These are phyloP conservation scores for Drosophila yakuba DNA, from an alignment of 1,140 invertebrate species.

Conservation along the genomic window DNA sequence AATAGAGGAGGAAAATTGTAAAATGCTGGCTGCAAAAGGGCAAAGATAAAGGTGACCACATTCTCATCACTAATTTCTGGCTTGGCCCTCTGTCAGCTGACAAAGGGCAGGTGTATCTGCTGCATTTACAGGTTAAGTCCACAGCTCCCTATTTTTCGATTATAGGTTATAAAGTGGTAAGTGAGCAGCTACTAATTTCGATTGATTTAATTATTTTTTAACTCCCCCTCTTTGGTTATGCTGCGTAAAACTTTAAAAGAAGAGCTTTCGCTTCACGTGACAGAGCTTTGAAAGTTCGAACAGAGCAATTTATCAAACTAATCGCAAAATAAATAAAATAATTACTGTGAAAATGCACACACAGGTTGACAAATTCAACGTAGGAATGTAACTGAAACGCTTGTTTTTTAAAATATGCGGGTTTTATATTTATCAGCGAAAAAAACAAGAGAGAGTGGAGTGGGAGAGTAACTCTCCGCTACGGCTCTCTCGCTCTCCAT, in stretches of 20 bases:
- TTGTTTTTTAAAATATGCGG: slow-evolving; percentile 22
- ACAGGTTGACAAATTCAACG: slow-evolving; percentile 1
- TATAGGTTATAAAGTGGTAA: slow-evolving; percentile 3
- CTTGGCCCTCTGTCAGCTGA: slow-evolving; percentile 51
- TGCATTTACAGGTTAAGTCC: not conserved
- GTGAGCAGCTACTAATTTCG: slow-evolving; percentile 9
- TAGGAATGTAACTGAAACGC: not conserved
- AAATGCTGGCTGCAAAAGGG: slow-evolving; percentile 15
- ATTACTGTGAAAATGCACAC: not conserved
- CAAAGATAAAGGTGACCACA: slow-evolving; percentile 31
- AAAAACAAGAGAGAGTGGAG: slow-evolving; percentile 11
- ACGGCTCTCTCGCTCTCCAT: slow-evolving; percentile 41
- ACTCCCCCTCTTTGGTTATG: slow-evolving; percentile 40
- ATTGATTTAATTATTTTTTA: slow-evolving; percentile 34
- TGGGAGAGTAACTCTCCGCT: slow-evolving; percentile 20
- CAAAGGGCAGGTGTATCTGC: slow-evolving; percentile 21
- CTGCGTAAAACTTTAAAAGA: slow-evolving; percentile 55
- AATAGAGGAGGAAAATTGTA: slow-evolving; percentile 4
- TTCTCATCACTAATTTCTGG: slow-evolving; percentile 49
- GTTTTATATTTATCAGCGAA: slow-evolving; percentile 23
- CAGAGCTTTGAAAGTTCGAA: slow-evolving; percentile 78
- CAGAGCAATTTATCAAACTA: slow-evolving; percentile 19
- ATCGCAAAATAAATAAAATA: slow-evolving; percentile 30
- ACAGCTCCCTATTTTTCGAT: not conserved
- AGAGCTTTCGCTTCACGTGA: slow-evolving; percentile 80